Conservation (phyloP, 2,888 invertebrate genomes). For the Pocota personata region DNA sequence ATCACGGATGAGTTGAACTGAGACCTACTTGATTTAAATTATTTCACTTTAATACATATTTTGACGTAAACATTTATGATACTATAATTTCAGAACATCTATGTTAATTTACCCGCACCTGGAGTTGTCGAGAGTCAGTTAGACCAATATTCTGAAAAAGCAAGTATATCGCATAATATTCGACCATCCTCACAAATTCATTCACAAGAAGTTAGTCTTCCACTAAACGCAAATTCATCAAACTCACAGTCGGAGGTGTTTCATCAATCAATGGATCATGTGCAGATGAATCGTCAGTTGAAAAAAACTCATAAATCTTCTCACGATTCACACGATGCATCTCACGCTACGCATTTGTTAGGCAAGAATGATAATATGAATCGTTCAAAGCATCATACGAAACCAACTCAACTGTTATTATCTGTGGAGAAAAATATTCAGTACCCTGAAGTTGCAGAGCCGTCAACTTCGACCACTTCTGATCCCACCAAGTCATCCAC, state of each 20-base stretch:
- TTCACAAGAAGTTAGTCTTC: conserved; percentile 43
- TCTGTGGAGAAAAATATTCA: conserved; percentile 79
- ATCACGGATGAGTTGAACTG: too few species aligned
- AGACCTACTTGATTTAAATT: too few species aligned
- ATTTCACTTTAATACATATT: too few species aligned
- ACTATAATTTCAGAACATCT: conserved; percentile 77
- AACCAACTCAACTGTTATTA: conserved; percentile 48
- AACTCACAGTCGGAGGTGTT: conserved; percentile 26
- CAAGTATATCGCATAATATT: conserved; percentile 77
- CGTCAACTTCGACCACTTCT: conserved; percentile 20
- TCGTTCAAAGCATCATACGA: conserved; percentile 41
- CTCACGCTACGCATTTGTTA: conserved; percentile 55
- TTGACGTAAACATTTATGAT: not conserved
- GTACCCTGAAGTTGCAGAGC: conserved; percentile 79
- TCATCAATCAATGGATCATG: conserved; percentile 21
- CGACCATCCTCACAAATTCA: conserved; percentile 38
- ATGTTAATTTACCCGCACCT: conserved; percentile 80
- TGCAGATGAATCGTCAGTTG: conserved; percentile 14
- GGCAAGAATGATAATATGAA: conserved; percentile 49
- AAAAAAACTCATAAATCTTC: conserved; percentile 71
- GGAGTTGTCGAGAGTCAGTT: conserved; percentile 77
- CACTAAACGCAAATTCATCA: conserved; percentile 16
- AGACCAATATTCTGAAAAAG: conserved; percentile 80
- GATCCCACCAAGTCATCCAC: conserved; percentile 49
- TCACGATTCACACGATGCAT: conserved; percentile 74